Base-by-base conservation (phyloP, 2,888 invertebrate species). In the Ectemnius lituratus region DNA sequence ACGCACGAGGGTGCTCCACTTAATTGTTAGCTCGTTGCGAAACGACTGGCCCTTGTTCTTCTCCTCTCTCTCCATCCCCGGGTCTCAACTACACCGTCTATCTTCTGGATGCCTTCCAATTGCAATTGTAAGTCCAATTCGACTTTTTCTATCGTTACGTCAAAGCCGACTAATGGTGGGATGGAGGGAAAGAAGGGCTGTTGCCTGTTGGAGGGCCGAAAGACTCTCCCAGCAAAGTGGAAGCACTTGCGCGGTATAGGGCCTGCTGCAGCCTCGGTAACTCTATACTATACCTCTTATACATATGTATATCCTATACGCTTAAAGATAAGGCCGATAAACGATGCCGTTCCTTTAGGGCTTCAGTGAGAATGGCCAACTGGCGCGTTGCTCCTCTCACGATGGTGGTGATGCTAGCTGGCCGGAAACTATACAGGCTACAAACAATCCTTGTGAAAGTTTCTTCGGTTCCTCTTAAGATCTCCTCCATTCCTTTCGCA, bases 281-380 rank as follows among this genome's bases (percentile, higher is more conserved):
- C 23, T 3, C 23, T 23, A 2, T 3, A 23, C 2, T 23, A 23
- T 23, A 23, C 2, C 3, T 23, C 2, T 23, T 23, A 23, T 23
- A 23, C 23, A 23, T 23, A 14, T 6, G 4, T 14, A n/a, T 56
- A 23, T 57, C 49, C 23, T 13, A 58, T 65, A 58, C 58, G 69
- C 67, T 73, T 52, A 52, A 77, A 81, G 79, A 81, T 74, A 73
- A 72, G 68, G 67, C 73, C 73, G 62, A 76, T 78, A 77, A 79
- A 73, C 65, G 75, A 23, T 72, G 67, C 47, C 45, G 75, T 67
- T 70, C 56, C 62, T 77, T 73, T 62, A 62, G 67, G 78, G 79
- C 75, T 72, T 76, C 71, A 61, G 66, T 16, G 66, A 68, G 78
- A 82, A 78, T 78, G 79, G 75, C 65, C 64, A 52, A 52, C 52